These are phyloP conservation scores for Agrenia bidenticulata DNA, from an alignment of 2,888 invertebrate genomes.

Conservation along the genomic window DNA sequence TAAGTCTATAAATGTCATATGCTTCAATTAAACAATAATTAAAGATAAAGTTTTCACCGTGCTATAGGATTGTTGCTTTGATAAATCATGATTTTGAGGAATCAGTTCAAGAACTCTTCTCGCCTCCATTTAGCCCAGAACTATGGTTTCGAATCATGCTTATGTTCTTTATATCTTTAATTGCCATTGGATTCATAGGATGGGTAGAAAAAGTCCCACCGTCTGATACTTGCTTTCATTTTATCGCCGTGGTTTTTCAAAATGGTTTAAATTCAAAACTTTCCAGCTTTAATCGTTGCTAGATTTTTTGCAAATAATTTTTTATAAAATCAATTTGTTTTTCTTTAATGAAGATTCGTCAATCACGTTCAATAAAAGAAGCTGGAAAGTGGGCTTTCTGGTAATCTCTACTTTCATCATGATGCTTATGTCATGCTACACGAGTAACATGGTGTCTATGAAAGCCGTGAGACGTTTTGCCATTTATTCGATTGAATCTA, in stretches of 20 bases:
- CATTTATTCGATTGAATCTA: conserved; percentile 33
- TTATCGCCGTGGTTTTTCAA: conserved; percentile 16
- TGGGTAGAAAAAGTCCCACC: not conserved
- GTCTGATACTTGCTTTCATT: conserved; percentile 20
- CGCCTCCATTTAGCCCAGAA: conserved; percentile 23
- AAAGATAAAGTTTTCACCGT: too few species aligned
- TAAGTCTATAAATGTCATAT: too few species aligned
- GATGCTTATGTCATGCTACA: conserved; percentile 35
- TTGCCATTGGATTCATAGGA: not conserved
- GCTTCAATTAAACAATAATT: too few species aligned
- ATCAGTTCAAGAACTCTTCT: conserved; percentile 25
- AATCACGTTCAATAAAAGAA: not conserved
- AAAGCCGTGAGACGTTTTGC: conserved; percentile 31
- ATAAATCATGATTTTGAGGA: conserved; percentile 31
- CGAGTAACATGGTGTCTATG: conserved; percentile 40
- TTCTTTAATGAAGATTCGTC: not conserved
- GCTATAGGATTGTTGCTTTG: conserved; percentile 33
- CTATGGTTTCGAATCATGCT: conserved; percentile 29
- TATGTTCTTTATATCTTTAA: conserved; percentile 13
- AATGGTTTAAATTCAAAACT: conserved; percentile 20
- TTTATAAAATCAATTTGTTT: not conserved
- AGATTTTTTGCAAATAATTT: too few species aligned
- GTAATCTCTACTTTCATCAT: conserved; percentile 19
- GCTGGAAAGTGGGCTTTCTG: conserved; percentile 15
- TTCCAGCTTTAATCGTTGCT: too few species aligned